Base-by-base conservation (phyloP, 92 coral and sea anemone genomes). In the Meandrina meandrites region DNA sequence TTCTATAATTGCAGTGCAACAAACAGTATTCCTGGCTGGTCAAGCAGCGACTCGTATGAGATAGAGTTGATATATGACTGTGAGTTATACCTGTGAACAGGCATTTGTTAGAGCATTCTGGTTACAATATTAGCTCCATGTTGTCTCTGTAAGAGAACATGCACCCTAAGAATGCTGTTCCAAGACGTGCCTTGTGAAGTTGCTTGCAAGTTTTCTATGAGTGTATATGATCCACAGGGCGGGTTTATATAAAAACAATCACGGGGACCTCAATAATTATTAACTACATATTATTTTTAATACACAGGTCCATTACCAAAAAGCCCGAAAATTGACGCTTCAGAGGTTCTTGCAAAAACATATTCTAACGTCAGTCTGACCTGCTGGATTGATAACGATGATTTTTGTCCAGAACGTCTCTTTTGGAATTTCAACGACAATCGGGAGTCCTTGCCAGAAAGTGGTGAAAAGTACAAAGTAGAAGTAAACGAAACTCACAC, bases 11-110 rank as follows among this genome's bases (percentile, higher is more conserved):
- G 81, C 69, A 30, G 8, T 30, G 81, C 66, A 32, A 57, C 24
- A 18, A 78, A 78, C 67, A 78, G 81, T 22, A 53, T 78, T 34
- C 67, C 66, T 78, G 81, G 69, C 14, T 78, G 81, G 81, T 78
- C 81, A 11, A 78, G 81, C 48, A 51, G n/a, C 6, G 7, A 8
- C n/a, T 53, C 81, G 5, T 10, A 31, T 14, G n/a, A 16, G 62
- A 78, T 54, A 51, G 48, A 78, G n/a, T 28, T 78, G 81, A 8
- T 31, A 51, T 51, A 51, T 31, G 5, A 16, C 21, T 78, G 81
- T 78, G 54, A 48, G 81, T 75, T n/a, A 45, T 45, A 17, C 32
- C 31, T 66, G 32, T 6, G 22, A 58, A 22, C 5, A 21, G 47
- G 36, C 22, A 11, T 32, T 7, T 34, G 22, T 31, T 14, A 11